Percentiles rank a stretch among this genome's conserved stretches.
Conservation (phyloP, 2,113 vertebrate genomes). For the Atlantisia rogersi region DNA sequence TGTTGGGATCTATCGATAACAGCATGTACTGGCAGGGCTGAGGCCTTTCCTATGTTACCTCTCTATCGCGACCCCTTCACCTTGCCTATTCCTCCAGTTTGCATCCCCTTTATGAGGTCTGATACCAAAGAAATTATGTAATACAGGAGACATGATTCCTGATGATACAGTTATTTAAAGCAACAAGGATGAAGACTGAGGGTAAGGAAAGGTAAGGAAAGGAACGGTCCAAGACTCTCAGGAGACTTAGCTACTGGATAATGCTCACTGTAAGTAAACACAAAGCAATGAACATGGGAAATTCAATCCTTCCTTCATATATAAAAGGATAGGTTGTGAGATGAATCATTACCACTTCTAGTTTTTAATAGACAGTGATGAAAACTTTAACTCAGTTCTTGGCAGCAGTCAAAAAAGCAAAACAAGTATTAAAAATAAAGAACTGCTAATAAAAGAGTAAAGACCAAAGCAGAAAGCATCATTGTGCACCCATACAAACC, state of each 20-base stretch:
- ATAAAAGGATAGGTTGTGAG: not conserved
- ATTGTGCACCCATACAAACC: not conserved
- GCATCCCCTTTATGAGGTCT: not conserved
- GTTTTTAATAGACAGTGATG: not conserved
- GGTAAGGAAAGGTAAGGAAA: not conserved
- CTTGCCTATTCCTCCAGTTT: not conserved
- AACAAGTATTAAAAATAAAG: not conserved
- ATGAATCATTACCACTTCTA: not conserved
- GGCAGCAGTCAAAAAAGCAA: not conserved
- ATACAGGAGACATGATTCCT: not conserved
- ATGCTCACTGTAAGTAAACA: not conserved
- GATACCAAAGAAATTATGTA: not conserved
- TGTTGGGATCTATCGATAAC: slow-evolving; percentile 19
- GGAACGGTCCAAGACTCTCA: not conserved
- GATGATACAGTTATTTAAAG: not conserved
- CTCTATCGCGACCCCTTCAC: not conserved
- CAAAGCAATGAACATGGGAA: not conserved
- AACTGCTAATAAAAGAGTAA: not conserved
- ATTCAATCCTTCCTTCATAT: not conserved
- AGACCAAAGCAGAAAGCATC: slow-evolving; percentile 7
- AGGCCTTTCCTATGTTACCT: not conserved
- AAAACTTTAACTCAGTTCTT: not conserved
- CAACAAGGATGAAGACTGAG: not conserved
- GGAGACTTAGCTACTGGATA: not conserved
- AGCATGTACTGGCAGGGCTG: not conserved